These are phyloP conservation scores for Lacanobia oleracea DNA, from an alignment of 2,888 invertebrate species.

Conservation along the genomic window DNA sequence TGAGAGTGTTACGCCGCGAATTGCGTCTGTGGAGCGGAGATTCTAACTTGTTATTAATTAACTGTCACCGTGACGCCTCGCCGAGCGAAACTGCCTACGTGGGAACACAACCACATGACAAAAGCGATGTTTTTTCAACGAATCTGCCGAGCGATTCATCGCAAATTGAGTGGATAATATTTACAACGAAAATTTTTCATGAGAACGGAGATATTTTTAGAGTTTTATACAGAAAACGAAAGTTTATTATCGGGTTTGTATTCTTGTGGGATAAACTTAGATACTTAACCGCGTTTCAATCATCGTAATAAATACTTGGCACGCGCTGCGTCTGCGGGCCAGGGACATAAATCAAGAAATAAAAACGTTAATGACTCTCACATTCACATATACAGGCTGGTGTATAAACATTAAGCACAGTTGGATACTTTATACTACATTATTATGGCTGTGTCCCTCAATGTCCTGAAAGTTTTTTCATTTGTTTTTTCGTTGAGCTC, in stretches of 20 bases:
- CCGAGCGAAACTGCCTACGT: conserved; percentile 63
- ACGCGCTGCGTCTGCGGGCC: conserved; percentile 49
- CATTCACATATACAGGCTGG: conserved; percentile 46
- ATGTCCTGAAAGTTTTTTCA: conserved; percentile 61
- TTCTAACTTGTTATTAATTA: conserved; percentile 83
- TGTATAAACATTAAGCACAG: conserved; percentile 52
- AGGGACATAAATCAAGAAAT: conserved; percentile 60
- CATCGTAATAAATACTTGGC: conserved; percentile 63
- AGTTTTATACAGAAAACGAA: conserved; percentile 36
- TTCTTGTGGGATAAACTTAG: conserved; percentile 54
- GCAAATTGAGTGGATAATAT: conserved; percentile 70
- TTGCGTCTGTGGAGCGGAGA: conserved; percentile 70
- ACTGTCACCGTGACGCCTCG: conserved; percentile 68
- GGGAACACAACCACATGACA: conserved; percentile 75
- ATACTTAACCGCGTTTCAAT: conserved; percentile 60
- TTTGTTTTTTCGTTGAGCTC: conserved; percentile 55
- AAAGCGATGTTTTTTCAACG: conserved; percentile 71
- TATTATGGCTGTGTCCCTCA: conserved; percentile 53
- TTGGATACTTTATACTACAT: conserved; percentile 52
- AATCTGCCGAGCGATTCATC: conserved; percentile 68
- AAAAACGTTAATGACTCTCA: conserved; percentile 58
- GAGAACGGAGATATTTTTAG: conserved; percentile 55
- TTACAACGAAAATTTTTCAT: conserved; percentile 66
- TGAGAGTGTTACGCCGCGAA: conserved; percentile 69
- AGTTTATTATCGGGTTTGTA: conserved; percentile 50